These are phyloP conservation scores for Lepidocyrtinus sp. DNA, from an alignment of 2,888 invertebrate genomes.

Conservation along the genomic window DNA sequence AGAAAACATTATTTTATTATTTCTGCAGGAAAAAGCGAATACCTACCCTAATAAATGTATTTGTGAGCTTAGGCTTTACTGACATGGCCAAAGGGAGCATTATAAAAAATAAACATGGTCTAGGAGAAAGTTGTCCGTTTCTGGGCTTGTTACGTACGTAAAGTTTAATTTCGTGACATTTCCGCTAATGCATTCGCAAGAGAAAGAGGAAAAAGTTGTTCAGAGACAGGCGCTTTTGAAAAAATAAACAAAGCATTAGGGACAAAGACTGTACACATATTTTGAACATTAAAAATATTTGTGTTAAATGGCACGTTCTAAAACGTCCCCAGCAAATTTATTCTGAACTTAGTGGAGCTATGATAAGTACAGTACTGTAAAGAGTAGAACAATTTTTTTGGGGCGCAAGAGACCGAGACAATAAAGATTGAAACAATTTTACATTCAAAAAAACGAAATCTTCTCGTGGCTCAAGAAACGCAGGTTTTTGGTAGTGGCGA, in stretches of 20 bases:
- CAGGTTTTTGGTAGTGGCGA: background rate
- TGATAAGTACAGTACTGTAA: too few species aligned
- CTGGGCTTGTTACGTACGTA: constrained; percentile 12
- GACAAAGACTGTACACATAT: background rate
- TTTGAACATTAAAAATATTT: constrained; percentile 14
- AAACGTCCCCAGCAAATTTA: background rate
- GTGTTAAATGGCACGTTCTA: constrained; percentile 18
- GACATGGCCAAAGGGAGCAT: too few species aligned
- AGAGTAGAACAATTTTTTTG: background rate
- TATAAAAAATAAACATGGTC: too few species aligned
- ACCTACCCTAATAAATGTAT: too few species aligned
- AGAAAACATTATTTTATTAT: constrained; percentile 1
- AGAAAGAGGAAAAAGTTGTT: background rate
- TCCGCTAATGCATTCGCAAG: constrained; percentile 37
- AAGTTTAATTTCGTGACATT: constrained; percentile 50
- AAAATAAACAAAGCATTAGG: constrained; percentile 10
- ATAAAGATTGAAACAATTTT: constrained; percentile 14
- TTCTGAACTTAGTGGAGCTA: background rate
- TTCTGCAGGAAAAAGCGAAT: background rate
- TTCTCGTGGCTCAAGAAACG: background rate
- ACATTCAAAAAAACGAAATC: constrained; percentile 1
- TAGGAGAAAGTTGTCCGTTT: constrained; percentile 35
- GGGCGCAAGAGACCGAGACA: background rate
- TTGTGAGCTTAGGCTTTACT: too few species aligned
- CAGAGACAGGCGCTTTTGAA: background rate